phyloP scores from a whole-genome alignment of 2,888 invertebrate genomes.

The Bellardia pandia region DNA sequence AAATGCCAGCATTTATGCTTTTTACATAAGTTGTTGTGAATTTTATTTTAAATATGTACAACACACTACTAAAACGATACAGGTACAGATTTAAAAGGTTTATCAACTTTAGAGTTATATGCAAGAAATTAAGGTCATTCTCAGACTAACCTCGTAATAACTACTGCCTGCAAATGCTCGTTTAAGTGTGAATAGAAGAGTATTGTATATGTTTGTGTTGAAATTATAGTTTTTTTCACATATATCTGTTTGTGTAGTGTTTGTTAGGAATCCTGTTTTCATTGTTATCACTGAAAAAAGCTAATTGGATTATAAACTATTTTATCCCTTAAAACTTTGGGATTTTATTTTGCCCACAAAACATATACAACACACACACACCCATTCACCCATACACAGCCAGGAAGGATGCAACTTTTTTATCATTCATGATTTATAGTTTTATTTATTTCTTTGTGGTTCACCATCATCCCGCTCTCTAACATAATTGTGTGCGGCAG shows the following conservation, averaged over 20 bases:
- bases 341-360: slow-evolving; percentile 44
- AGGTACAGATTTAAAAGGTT: no score
- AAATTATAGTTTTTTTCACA: not conserved
- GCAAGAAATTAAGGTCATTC: no score
- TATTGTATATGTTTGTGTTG: not conserved
- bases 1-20: slow-evolving; percentile 23
- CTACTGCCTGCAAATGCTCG: slow-evolving; percentile 1
- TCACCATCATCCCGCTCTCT: not conserved
- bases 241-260: not conserved
- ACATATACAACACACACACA: slow-evolving; percentile 2
- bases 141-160: not conserved
- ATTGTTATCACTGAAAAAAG: slow-evolving; percentile 54
- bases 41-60: no score
- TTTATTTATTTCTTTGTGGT: slow-evolving; percentile 49
- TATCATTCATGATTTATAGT: slow-evolving; percentile 55
- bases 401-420: slow-evolving; percentile 43
- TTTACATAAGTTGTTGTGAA: not conserved
- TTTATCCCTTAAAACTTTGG: slow-evolving; percentile 43
- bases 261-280: slow-evolving; percentile 34
- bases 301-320: slow-evolving; percentile 71
- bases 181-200: not conserved
- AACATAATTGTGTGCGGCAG: slow-evolving; percentile 13
- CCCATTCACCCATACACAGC: not conserved
- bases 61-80: no score
- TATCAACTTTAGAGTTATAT: no score